phyloP scores from a whole-genome alignment of 2,797 vertebrate species.

The Hippoglossus hippoglossus region DNA sequence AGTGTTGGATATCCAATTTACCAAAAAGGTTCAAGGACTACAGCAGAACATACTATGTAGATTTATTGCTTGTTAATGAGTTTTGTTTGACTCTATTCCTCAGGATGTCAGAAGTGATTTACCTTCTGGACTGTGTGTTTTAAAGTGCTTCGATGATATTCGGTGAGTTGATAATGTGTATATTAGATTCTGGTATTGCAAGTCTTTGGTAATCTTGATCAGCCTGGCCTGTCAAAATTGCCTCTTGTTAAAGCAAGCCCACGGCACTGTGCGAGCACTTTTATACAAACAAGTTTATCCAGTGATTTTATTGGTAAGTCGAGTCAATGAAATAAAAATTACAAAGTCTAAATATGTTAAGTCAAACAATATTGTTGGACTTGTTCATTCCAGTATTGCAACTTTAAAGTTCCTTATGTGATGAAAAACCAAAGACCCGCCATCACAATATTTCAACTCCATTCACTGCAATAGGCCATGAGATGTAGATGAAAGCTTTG shows the following conservation, averaged over 20 bases:
- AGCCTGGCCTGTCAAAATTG: conserved; percentile 8
- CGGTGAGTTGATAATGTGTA: neutral
- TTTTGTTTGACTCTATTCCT: neutral
- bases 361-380: conserved; percentile 11
- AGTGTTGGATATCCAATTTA: neutral
- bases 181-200: neutral
- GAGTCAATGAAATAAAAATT: neutral
- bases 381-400: neutral
- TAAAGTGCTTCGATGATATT: conserved; percentile 9
- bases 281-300: neutral
- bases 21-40: conserved; percentile 1
- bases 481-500: neutral
- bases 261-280: neutral
- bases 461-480: neutral
- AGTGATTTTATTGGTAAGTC: neutral
- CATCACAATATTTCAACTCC: neutral
- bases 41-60: neutral
- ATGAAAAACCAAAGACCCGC: no score
- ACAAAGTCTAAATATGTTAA: neutral
- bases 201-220: conserved; percentile 1
- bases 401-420: neutral
- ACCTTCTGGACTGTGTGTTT: neutral
- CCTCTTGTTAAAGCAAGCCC: neutral
- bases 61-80: conserved; percentile 13
- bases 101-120: neutral